Evolutionary conservation across 2,888 invertebrate species (phyloP).

Genomic region (Oligia fasciuncula): DNA sequence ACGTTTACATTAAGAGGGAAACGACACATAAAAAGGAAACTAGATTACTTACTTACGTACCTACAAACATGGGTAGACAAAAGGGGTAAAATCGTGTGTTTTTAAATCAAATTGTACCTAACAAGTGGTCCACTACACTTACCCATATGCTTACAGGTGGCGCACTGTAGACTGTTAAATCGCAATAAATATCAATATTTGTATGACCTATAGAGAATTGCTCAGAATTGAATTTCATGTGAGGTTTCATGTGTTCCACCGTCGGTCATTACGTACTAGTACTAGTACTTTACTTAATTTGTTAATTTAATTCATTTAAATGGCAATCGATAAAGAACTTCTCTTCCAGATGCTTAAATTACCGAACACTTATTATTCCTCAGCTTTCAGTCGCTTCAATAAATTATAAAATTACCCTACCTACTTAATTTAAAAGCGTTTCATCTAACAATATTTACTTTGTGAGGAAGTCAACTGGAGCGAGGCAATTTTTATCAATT

Average conservation of each 20-base stretch:
- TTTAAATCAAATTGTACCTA: conserved; percentile 1
- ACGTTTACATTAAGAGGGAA: conserved; percentile 44
- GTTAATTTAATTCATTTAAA: background rate
- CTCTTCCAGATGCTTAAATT: background rate
- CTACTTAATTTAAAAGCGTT: conserved; percentile 18
- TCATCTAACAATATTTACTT: conserved; percentile 33
- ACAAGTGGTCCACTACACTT: background rate
- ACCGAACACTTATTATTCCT: conserved; percentile 7
- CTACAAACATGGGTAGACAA: background rate
- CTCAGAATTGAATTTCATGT: background rate
- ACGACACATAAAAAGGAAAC: conserved; percentile 34
- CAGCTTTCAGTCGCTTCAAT: background rate
- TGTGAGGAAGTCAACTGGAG: conserved; percentile 6
- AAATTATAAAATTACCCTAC: conserved; percentile 38
- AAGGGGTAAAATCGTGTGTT: background rate
- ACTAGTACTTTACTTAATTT: background rate
- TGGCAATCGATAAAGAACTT: background rate
- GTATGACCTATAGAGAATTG: background rate
- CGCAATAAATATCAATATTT: background rate
- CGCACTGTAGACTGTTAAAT: background rate
- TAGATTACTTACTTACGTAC: conserved; percentile 17
- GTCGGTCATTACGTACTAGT: background rate
- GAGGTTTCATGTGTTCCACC: background rate
- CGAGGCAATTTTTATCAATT: background rate
- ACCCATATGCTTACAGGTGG: background rate